Evolutionary conservation across 2,113 vertebrate species (phyloP).

Genomic region (Leptobrachium leishanense): DNA sequence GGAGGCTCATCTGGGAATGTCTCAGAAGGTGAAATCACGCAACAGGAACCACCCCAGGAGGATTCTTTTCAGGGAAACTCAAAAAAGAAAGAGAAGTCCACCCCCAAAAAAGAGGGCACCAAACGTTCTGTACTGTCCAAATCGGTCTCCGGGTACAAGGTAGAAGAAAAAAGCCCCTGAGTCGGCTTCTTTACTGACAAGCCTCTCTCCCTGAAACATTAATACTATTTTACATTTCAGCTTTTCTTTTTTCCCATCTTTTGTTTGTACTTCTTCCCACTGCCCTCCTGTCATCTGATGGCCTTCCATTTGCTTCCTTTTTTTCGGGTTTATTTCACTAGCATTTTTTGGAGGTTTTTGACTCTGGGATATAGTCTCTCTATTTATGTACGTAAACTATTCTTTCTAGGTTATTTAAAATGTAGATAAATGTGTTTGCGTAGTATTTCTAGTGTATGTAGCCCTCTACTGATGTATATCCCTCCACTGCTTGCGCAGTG

Average conservation of each 20-base stretch:
- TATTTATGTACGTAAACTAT: slow-evolving; percentile 3
- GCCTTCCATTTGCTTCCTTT: not conserved
- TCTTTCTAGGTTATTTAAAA: slow-evolving; percentile 18
- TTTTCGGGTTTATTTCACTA: slow-evolving; percentile 10
- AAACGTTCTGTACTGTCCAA: slow-evolving; percentile 86
- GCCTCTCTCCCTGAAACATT: slow-evolving; percentile 69
- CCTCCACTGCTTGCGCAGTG: not conserved
- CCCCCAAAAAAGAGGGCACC: slow-evolving; percentile 83
- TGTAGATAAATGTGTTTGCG: not conserved
- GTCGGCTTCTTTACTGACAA: slow-evolving; percentile 71
- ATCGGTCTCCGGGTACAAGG: slow-evolving; percentile 96
- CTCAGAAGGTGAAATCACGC: slow-evolving; percentile 87
- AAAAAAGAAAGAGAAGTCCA: slow-evolving; percentile 86
- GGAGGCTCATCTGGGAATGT: slow-evolving; percentile 93
- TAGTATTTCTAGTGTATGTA: not conserved
- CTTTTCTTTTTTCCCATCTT: slow-evolving; percentile 57
- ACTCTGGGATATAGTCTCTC: slow-evolving; percentile 55
- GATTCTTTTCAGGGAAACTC: slow-evolving; percentile 79
- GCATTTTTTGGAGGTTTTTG: slow-evolving; percentile 61
- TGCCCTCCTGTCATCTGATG: not conserved
- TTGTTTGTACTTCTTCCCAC: slow-evolving; percentile 50
- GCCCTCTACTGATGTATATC: not conserved
- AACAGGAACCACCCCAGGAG: slow-evolving; percentile 75
- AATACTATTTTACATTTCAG: slow-evolving; percentile 58
- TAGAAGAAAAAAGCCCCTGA: slow-evolving; percentile 99